These are phyloP conservation scores for Sinonovacula constricta DNA, from an alignment of 1,140 invertebrate species.

Conservation along the genomic window DNA sequence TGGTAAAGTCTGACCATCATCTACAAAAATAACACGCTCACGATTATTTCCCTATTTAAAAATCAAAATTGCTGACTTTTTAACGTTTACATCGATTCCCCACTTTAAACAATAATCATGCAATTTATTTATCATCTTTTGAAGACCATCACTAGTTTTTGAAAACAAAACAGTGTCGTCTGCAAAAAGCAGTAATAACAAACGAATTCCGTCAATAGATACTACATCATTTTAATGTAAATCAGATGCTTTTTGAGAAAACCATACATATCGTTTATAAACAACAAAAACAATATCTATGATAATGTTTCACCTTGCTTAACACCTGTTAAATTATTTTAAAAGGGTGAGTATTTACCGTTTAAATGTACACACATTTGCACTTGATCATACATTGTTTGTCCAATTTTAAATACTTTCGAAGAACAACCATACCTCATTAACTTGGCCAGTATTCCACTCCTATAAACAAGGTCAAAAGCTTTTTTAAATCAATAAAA, in stretches of 20 bases:
- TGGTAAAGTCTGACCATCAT: neutral
- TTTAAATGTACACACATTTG: slow-evolving; percentile 5
- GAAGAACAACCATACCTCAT: neutral
- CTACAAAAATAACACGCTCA: neutral
- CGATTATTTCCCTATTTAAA: slow-evolving; percentile 3
- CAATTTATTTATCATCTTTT: neutral
- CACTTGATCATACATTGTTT: slow-evolving; percentile 29
- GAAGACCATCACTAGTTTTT: neutral
- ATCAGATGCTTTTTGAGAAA: slow-evolving; percentile 11
- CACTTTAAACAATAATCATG: slow-evolving; percentile 5
- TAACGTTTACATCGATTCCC: slow-evolving; percentile 14
- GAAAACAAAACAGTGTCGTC: slow-evolving; percentile 26
- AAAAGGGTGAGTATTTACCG: slow-evolving; percentile 8
- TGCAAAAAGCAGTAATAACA: slow-evolving; percentile 16
- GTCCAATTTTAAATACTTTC: slow-evolving; percentile 22
- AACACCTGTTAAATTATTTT: slow-evolving; percentile 7
- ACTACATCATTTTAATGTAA: neutral
- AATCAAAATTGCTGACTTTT: slow-evolving; percentile 3
- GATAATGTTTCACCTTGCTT: slow-evolving; percentile 43
- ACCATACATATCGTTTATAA: no score
- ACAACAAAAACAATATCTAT: slow-evolving; percentile 24
- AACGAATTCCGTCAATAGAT: no score
- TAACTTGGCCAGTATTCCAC: slow-evolving; percentile 17
- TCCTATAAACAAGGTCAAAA: slow-evolving; percentile 10
- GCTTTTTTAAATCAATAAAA: slow-evolving; percentile 18